A percentile compares a stretch with the other conserved stretches of the same genome.
These are phyloP conservation scores for Perizoma flavofasciatum DNA, from an alignment of 2,888 invertebrate species.

Conservation along the genomic window DNA sequence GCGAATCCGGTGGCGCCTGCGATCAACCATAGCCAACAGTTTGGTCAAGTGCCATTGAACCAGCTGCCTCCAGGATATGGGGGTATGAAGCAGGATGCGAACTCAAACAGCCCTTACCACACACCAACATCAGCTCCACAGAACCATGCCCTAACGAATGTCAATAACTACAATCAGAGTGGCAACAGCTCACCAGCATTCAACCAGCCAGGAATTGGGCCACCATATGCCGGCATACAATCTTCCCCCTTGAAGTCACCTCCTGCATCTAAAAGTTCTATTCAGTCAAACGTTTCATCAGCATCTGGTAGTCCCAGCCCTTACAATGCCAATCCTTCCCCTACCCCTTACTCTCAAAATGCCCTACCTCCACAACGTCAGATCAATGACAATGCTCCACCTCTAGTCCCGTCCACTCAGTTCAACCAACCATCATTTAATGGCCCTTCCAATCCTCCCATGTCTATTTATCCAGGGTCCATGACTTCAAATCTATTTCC, in stretches of 20 bases:
- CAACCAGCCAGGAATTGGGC: conserved; percentile 65
- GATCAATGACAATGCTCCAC: conserved; percentile 76
- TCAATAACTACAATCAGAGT: conserved; percentile 69
- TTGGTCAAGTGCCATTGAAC: conserved; percentile 59
- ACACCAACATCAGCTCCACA: conserved; percentile 46
- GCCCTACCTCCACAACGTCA: conserved; percentile 57
- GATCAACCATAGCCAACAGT: conserved; percentile 56
- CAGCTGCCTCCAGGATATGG: conserved; percentile 65
- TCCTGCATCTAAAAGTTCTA: conserved; percentile 42
- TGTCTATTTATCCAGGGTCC: conserved; percentile 24
- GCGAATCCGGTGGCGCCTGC: conserved; percentile 55
- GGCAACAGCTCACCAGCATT: conserved; percentile 75
- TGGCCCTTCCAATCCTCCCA: conserved; percentile 63
- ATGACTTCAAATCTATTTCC: conserved; percentile 46
- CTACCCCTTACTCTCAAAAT: conserved; percentile 56
- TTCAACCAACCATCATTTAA: conserved; percentile 64
- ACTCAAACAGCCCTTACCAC: conserved; percentile 67
- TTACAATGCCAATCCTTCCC: conserved; percentile 52
- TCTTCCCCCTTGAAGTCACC: conserved; percentile 60
- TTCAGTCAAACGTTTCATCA: conserved; percentile 51
- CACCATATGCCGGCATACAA: conserved; percentile 52
- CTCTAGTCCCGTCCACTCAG: conserved; percentile 75
- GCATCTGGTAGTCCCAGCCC: conserved; percentile 54
- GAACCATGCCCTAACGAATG: conserved; percentile 54
- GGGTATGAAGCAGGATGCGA: conserved; percentile 66